Evolutionary conservation across 2,113 vertebrate species (phyloP).

Genomic region (Campylomormyrus numenius): DNA sequence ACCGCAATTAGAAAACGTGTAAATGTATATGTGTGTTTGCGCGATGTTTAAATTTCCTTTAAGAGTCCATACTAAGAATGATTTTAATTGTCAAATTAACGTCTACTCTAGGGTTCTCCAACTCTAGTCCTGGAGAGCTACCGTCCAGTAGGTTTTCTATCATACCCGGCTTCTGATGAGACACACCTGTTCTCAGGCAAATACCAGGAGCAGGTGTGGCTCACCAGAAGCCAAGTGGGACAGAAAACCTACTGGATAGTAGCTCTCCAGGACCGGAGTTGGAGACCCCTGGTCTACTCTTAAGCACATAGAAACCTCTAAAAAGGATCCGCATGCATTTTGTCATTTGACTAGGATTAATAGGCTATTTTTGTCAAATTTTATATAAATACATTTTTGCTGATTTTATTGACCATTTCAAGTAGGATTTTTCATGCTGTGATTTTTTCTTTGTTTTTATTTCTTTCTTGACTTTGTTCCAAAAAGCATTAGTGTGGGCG

Average conservation of each 20-base stretch:
- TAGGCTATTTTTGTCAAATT: neutral
- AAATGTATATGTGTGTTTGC: neutral
- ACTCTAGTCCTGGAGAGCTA: too few species aligned
- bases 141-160: too few species aligned
- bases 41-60: neutral
- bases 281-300: neutral
- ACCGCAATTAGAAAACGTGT: neutral
- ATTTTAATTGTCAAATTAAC: neutral
- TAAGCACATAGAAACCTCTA: neutral
- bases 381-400: neutral
- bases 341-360: neutral
- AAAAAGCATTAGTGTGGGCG: neutral
- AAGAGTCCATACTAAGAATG: neutral
- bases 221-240: too few species aligned
- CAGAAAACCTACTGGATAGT: too few species aligned
- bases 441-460: neutral
- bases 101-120: neutral
- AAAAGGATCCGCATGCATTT: neutral
- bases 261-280: too few species aligned
- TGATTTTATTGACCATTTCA: neutral
- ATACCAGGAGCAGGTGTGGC: too few species aligned
- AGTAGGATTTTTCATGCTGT: neutral
- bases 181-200: too few species aligned
- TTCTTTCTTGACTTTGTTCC: neutral
- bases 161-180: too few species aligned